Base-by-base conservation (phyloP, 2,113 vertebrate genomes). In the Pseudolaguvia tuberculata region DNA sequence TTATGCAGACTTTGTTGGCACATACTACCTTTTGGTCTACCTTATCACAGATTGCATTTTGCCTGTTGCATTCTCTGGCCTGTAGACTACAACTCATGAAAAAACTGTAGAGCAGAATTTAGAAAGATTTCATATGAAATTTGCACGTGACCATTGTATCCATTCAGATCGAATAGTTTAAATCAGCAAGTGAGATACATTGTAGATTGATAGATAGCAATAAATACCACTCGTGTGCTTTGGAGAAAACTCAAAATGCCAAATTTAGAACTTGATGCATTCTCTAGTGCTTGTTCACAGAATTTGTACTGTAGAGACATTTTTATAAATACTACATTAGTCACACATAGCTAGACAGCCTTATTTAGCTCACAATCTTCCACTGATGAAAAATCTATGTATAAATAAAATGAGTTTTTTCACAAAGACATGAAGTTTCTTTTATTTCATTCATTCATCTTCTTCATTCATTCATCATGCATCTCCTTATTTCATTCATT, bases 1-100 rank as follows among this genome's bases (percentile, higher is more conserved):
- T 91, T 89, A 89, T 92, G 89, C 89, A 82, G 88, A 84, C 87
- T 90, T 87, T 88, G 81, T 87, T 84, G 65, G 76, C 83, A 85
- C 84, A 39, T 72, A 86, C 84, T 86, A 85, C 85, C 84, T 85
- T 71, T 84, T 86, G 81, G 79, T 82, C 80, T 57, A 85, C 78
- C 84, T 84, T 78, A 73, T 56, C 72, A 57, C 27, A 42, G 17
- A 52, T 39, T 47, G 70, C 50, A 85, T 82, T 72, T 72, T 72
- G 76, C 29, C 52, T 35, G 21, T 69, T 42, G 35, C 50, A 29
- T 42, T 47, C 70, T 27, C 31, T 53, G 75, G 48, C 42, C 53
- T 53, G 25, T 59, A 25, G 29, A 35, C 27, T 17, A 21, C 20
- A 31, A 18, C 55, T n/a, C n/a, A n/a, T n/a, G n/a, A 56, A 20